Conservation (phyloP, 2,113 vertebrate genomes). For the Riparia riparia region DNA sequence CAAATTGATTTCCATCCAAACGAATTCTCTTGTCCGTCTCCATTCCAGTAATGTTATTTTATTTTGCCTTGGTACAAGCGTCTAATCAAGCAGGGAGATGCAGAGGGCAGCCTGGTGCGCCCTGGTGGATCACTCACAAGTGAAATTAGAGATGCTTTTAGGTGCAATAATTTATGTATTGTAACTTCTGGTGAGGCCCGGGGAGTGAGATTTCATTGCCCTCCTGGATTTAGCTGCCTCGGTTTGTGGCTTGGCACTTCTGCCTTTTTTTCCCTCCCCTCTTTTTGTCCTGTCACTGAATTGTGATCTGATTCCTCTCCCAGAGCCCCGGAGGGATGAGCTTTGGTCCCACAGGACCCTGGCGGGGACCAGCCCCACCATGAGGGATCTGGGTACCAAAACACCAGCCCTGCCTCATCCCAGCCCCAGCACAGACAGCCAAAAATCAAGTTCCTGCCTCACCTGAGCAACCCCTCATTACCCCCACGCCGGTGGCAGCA, state of each 20-base stretch:
- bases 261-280: fast-evolving
- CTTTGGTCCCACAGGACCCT: background rate
- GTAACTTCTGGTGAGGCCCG: background rate
- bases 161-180: constrained; percentile 32
- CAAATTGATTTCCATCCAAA: constrained; percentile 70
- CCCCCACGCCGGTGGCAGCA: fast-evolving
- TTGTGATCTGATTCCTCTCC: background rate
- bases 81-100: constrained; percentile 48
- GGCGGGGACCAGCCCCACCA: background rate
- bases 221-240: constrained; percentile 1
- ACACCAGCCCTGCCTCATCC: background rate
- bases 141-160: constrained; percentile 59
- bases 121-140: constrained; percentile 26
- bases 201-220: background rate
- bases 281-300: background rate
- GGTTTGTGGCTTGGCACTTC: background rate
- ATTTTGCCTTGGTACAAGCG: constrained; percentile 26
- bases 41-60: constrained; percentile 72
- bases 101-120: constrained; percentile 32
- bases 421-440: background rate
- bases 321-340: fast-evolving
- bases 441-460: background rate
- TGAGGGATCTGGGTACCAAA: background rate
- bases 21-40: constrained; percentile 54
- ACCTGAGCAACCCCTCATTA: background rate